Evolutionary conservation across 2,113 vertebrate species (phyloP), one percentile per base, ranked within the genome.

Genomic region (Syngnathoides biaculeatus): DNA sequence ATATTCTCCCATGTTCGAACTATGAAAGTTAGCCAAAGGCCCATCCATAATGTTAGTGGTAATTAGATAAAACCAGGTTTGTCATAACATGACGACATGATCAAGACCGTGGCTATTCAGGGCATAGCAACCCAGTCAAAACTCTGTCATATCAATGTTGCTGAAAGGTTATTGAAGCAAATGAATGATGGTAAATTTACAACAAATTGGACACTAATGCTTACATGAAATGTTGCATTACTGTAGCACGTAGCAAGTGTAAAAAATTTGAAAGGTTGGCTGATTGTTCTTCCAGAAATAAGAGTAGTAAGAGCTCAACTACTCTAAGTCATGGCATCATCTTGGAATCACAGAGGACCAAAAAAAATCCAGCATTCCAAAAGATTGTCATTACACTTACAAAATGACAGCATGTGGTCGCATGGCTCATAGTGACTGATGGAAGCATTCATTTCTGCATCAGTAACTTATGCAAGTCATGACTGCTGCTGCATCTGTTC

Each of bases 401-500:
- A 43, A 58, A 55, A 35, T 60, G 35, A 24, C 69, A 75, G 68
- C 35, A 55, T 74, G 48, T 69, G 58, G 73, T 72, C 27, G 4
- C 52, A 58, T 60, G 13, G 40, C 55, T 75, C 64, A 59, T 55
- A 62, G 61, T 62, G 68, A 72, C 58, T 56, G 64, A 79, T 48
- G 72, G 47, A 77, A 79, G 75, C 77, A 74, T 40, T 67, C 8
- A 68, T 81, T 75, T 87, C 72, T 74, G 71, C 85, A 72, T 78
- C 76, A 71, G 67, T 81, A 78, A 76, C 71, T 66, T 64, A 71
- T 78, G 60, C 42, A 75, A 79, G 74, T 72, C 68, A 73, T 81
- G 67, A 82, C 72, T 77, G 74, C 67, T 63, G 60, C 63, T 82
- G 79, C 75, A 80, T 84, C 75, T 84, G 77, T 52, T 84, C 67